Evolutionary conservation across 2,797 vertebrate genomes (phyloP), one percentile per base, ranked within the genome.

Genomic region (Pseudochromis fuscus): DNA sequence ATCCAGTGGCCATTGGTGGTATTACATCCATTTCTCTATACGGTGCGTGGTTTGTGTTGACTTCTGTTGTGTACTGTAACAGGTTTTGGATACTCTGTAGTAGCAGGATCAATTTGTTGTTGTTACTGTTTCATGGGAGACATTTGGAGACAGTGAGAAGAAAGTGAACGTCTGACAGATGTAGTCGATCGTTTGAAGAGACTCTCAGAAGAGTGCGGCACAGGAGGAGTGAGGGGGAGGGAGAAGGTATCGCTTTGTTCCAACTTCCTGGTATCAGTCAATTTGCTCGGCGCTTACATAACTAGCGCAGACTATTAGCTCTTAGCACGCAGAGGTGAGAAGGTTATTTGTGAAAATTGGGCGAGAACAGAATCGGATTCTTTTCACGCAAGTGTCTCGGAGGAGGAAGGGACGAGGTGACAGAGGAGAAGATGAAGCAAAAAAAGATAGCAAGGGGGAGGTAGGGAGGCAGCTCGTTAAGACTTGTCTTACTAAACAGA

Each of bases 401-500:
- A 38, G 63, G 44, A 75, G 30, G 57, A 28, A 46, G 55, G 30
- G 42, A 27, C 48, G 56, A 75, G 63, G 66, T 18, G 70, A 78
- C 16, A 65, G 59, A 48, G 23, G 7, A 24, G 50, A 46, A 64
- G 57, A 71, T 24, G 30, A 31, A 49, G 42, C n/a, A n/a, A n/a
- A 61, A 23, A 59, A 61, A 11, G 56, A 84, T 30, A 64, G 65
- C 7, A 4, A 37, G 48, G 48, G 24, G n/a, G 30, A 50, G 52
- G 27, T 7, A 5, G 16, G 9, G 56, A 28, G 61, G 61, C 48
- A 67, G 62, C 58, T 75, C 2, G 48, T 78, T 65, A 56, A 38
- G 64, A 79, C 63, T 23, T 35, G 64, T 63, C 64, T 40, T 59
- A 82, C 80, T 77, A 69, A 85, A 84, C 84, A 84, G 80, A 65